Base-by-base conservation (phyloP, 2,797 vertebrate species). In the Coilia nasus region DNA sequence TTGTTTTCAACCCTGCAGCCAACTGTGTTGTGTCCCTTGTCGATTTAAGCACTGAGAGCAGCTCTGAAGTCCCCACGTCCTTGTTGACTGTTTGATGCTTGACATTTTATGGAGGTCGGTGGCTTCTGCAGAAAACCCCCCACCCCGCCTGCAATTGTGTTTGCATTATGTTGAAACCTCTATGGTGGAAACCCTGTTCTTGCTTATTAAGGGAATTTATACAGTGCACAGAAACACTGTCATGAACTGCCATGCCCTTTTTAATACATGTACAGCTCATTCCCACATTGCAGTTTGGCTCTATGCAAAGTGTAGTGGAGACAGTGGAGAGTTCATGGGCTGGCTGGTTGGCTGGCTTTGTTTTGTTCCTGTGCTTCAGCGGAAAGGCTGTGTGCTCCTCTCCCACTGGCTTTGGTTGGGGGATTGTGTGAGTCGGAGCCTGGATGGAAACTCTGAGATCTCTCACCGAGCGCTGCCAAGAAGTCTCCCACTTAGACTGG, bases 401-500 rank as follows among this genome's bases (percentile, higher is more conserved):
- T 78, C 35, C 71, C 71, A 9, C 17, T 7, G 71, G 71, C 71
- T 41, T 78, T 41, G 21, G 71, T 78, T 78, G 15, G 6, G 71
- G 71, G 71, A 78, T 78, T 44, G 71, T 78, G 17, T 2, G 35
- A 78, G 35, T 5, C 35, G 50, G 50, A 78, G 17, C 31, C 35
- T 44, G 71, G 31, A 21, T 78, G 35, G 71, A 78, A 78, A 78
- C 35, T 44, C 71, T 21, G 31, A 78, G 71, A 44, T 78, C 71
- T 78, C 71, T 4, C n/a, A 15, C 67, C 31, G 11, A 71, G 14
- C 12, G 14, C 67, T 75, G 67, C 28, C 71, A 21, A 78, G 71
- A 78, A 41, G 12, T 21, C 67, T 75, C 31, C 28, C 31, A 75
- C 28, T 35, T 17, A 19, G 6, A 14, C 28, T 15, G 4, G 57